phyloP scores from a whole-genome alignment of 53 echinoderm and acorn worm species.

The Pentamera pediparva region DNA sequence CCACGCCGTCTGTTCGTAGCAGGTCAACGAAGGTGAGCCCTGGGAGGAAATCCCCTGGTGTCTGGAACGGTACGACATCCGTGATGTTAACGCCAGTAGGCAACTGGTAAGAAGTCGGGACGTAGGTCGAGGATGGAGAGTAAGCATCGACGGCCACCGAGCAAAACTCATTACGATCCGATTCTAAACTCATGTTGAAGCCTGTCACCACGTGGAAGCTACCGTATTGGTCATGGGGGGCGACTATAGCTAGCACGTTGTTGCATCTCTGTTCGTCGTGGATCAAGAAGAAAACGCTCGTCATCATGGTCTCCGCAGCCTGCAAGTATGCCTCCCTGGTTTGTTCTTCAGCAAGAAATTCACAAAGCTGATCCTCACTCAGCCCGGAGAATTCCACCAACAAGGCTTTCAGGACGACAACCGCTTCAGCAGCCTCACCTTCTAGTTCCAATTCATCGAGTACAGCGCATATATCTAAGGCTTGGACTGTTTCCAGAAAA shows the following conservation, averaged over 20 bases:
- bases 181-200: background rate
- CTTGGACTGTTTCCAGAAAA: background rate
- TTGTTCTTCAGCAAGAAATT: background rate
- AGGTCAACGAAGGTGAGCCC: conserved; percentile 5
- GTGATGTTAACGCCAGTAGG: background rate
- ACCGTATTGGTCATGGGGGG: background rate
- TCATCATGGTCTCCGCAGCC: background rate
- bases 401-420: background rate
- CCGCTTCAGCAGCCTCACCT: background rate
- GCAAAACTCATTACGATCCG: background rate
- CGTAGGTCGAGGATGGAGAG: background rate
- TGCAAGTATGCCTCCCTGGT: conserved; percentile 4
- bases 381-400: background rate
- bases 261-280: background rate
- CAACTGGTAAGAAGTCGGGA: background rate
- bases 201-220: background rate
- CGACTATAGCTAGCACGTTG: background rate
- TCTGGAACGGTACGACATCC: conserved; percentile 3
- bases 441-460: background rate
- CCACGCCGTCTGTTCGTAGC: conserved; percentile 1
- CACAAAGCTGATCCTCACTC: background rate
- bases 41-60: background rate
- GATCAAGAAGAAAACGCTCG: background rate
- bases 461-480: background rate
- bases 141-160: background rate